These are phyloP conservation scores for Augochlorella aurata DNA, from an alignment of 2,888 invertebrate species.

Conservation along the genomic window DNA sequence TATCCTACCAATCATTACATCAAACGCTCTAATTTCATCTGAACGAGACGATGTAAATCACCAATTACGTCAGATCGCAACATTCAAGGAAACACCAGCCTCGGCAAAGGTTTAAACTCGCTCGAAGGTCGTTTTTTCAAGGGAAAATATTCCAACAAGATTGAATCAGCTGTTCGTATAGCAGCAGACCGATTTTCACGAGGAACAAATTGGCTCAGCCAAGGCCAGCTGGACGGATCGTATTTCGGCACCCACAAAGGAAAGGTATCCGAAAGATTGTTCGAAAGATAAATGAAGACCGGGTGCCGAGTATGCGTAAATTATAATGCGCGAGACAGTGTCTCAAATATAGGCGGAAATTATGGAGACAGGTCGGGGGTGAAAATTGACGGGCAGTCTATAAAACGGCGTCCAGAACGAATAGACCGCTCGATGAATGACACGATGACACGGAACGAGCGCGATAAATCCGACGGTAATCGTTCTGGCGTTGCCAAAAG, in stretches of 20 bases:
- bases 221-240: neutral
- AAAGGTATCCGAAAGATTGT: neutral
- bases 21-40: no score
- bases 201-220: neutral
- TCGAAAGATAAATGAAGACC: neutral
- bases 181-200: neutral
- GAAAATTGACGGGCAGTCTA: constrained; percentile 54
- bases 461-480: constrained; percentile 61
- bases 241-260: neutral
- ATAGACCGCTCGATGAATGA: constrained; percentile 58
- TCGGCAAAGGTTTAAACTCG: neutral
- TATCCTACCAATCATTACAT: no score
- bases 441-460: constrained; percentile 61
- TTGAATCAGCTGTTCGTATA: neutral
- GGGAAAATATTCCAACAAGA: neutral
- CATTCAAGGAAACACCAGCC: no score
- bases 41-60: no score
- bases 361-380: constrained; percentile 52
- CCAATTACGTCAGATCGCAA: no score
- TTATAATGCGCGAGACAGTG: constrained; percentile 21
- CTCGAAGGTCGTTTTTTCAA: neutral
- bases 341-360: constrained; percentile 54
- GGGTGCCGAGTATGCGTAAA: constrained; percentile 19
- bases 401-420: constrained; percentile 46
- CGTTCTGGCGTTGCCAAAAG: constrained; percentile 61